Base-by-base conservation (phyloP, 92 coral and sea anemone genomes). In the Pocillopora meandrina region DNA sequence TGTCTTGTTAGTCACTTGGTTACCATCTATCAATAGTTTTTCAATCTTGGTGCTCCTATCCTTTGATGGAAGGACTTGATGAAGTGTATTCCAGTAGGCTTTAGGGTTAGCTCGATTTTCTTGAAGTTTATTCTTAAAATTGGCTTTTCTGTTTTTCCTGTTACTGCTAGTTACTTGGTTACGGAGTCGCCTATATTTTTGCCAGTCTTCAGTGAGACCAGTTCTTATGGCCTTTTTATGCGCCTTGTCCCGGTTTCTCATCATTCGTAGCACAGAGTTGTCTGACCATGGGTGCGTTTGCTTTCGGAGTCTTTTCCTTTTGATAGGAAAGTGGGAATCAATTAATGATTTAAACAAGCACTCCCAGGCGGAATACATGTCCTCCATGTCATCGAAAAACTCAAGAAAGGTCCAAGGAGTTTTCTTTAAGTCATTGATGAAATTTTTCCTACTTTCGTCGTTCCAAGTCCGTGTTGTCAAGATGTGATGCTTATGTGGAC, bases 281-380 rank as follows among this genome's bases (percentile, higher is more conserved):
- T 86, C 80, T 47, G 79, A 70, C 85, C 85, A 86, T 42, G 85
- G 85, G 72, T 79, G 89, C 56, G 75, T 86, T 67, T 61, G 61
- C 76, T 66, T 86, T 79, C 89, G 71, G 52, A 86, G 72, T 35
- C 89, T 55, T 71, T 86, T 86, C 77, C 74, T 63, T 75, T 79
- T 86, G 5, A 79, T 35, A 70, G 89, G 89, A 73, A 86, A 86
- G 69, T 88, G 87, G 62, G 64, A 75, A 67, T 83, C 86, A 65
- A 88, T 82, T 16, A 76, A 11, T 56, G 91, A 18, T 60, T 66
- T 76, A 33, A 88, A 65, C 65, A 76, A 49, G 20, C 78, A 82
- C 31, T 82, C 82, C 90, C 87, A 87, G 11, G 78, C 82, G 49
- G 69, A 75, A 59, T 74, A 87, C 78, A 72, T 87, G 67, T 82